Conservation (phyloP, 2,113 vertebrate genomes). For the Telmatochromis sp. region DNA sequence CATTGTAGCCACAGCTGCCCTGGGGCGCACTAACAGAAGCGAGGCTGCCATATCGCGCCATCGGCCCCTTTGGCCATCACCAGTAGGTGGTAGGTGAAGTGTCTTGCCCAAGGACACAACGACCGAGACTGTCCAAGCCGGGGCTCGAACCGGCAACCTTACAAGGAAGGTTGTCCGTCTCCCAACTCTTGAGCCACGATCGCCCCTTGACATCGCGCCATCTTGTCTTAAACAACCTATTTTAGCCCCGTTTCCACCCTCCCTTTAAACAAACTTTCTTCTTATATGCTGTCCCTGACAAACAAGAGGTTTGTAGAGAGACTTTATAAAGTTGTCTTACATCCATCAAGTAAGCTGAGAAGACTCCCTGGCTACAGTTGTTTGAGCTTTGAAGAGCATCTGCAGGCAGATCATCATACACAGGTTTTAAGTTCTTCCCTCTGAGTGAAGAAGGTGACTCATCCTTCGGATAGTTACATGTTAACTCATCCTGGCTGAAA, state of each 20-base stretch:
- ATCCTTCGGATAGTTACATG: not conserved
- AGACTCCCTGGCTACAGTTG: not conserved
- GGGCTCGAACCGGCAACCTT: not conserved
- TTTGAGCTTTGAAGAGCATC: not conserved
- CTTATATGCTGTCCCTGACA: not conserved
- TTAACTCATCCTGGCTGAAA: conserved; percentile 30
- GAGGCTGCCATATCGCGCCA: not conserved
- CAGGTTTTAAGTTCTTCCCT: not conserved
- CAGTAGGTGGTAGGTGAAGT: not conserved
- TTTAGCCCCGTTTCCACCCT: not conserved
- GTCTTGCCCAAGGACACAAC: not conserved
- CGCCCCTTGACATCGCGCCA: not conserved
- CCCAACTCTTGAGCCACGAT: not conserved
- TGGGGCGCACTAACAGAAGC: not conserved
- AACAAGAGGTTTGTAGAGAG: not conserved
- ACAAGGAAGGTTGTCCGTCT: not conserved
- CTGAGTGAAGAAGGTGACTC: not conserved
- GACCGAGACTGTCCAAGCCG: not conserved
- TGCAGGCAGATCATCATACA: not conserved
- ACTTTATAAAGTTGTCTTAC: not conserved
- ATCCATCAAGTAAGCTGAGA: not conserved
- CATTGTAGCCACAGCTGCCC: not conserved
- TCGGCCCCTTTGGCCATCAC: not conserved
- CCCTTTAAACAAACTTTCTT: not conserved
- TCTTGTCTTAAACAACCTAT: not conserved